Conservation (phyloP, 1,140 invertebrate genomes). For the Megalonaias nervosa region DNA sequence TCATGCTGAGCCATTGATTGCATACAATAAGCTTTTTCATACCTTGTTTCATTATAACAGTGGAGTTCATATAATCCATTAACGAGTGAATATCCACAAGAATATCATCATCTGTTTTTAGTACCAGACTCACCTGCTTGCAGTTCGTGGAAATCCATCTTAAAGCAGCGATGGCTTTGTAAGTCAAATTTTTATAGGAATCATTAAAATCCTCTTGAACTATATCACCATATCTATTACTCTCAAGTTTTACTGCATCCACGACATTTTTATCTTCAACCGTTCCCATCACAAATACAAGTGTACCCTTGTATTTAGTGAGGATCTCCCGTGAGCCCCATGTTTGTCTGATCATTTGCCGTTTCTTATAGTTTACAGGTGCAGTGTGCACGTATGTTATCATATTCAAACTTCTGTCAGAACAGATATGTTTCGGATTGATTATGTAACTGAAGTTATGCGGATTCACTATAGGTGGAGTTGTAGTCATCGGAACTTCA, state of each 20-base stretch:
- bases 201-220: slow-evolving; percentile 86
- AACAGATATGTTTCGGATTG: slow-evolving; percentile 39
- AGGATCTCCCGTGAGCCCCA: slow-evolving; percentile 60
- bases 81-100: slow-evolving; percentile 72
- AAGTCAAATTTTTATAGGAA: slow-evolving; percentile 87
- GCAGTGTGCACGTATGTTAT: slow-evolving; percentile 64
- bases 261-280: slow-evolving; percentile 71
- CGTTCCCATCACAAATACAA: slow-evolving; percentile 81
- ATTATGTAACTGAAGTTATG: slow-evolving; percentile 49
- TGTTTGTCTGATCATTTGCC: slow-evolving; percentile 64
- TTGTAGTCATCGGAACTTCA: neutral
- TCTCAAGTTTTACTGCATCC: slow-evolving; percentile 76
- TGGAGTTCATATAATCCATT: slow-evolving; percentile 76
- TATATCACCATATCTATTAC: slow-evolving; percentile 78
- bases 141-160: slow-evolving; percentile 84
- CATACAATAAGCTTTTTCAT: slow-evolving; percentile 43
- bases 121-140: slow-evolving; percentile 73
- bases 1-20: slow-evolving; percentile 49
- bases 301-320: slow-evolving; percentile 36
- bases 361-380: slow-evolving; percentile 57
- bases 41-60: slow-evolving; percentile 30
- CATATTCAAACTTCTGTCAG: slow-evolving; percentile 29
- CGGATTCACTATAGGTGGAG: slow-evolving; percentile 32
- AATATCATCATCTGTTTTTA: slow-evolving; percentile 75
- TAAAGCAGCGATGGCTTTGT: slow-evolving; percentile 89